Conservation (phyloP, 2,113 vertebrate genomes). For the Gadus macrocephalus region DNA sequence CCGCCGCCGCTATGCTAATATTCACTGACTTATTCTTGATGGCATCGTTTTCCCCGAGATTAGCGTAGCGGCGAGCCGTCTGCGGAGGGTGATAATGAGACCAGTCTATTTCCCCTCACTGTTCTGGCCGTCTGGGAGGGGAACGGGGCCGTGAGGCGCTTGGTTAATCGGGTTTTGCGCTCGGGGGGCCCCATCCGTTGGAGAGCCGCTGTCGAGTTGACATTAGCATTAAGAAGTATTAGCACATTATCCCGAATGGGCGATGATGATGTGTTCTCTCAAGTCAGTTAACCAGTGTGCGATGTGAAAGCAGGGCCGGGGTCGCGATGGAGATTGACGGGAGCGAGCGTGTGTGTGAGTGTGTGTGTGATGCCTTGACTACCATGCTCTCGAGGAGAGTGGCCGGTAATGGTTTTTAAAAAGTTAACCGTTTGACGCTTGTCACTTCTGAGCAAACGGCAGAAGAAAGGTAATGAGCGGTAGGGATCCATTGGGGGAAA, state of each 20-base stretch:
- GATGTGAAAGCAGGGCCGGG: conserved; percentile 46
- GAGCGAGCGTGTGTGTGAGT: conserved; percentile 55
- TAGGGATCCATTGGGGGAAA: too few species aligned
- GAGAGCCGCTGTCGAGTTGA: conserved; percentile 45
- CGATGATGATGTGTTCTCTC: conserved; percentile 55
- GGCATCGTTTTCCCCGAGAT: conserved; percentile 33
- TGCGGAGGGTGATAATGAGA: conserved; percentile 61
- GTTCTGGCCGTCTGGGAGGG: conserved; percentile 50
- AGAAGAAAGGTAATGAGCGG: too few species aligned
- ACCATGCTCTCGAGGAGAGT: conserved; percentile 15
- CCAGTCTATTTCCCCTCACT: conserved; percentile 48
- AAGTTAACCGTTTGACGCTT: too few species aligned
- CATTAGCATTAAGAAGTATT: conserved; percentile 66
- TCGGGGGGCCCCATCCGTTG: conserved; percentile 53
- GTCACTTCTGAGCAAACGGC: too few species aligned
- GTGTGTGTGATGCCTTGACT: conserved; percentile 57
- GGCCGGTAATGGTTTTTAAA: too few species aligned
- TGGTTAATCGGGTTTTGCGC: conserved; percentile 63
- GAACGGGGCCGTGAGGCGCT: conserved; percentile 44
- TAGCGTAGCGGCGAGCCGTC: conserved; percentile 58
- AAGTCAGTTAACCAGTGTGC: conserved; percentile 53
- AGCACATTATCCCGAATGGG: conserved; percentile 67
- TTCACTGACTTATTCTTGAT: conserved; percentile 42
- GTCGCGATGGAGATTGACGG: conserved; percentile 53
- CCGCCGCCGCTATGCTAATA: conserved; percentile 54